Percentiles rank a stretch among this genome's conserved stretches.
These are phyloP conservation scores for Geotria australis DNA, from an alignment of 2,797 vertebrate genomes.

Conservation along the genomic window DNA sequence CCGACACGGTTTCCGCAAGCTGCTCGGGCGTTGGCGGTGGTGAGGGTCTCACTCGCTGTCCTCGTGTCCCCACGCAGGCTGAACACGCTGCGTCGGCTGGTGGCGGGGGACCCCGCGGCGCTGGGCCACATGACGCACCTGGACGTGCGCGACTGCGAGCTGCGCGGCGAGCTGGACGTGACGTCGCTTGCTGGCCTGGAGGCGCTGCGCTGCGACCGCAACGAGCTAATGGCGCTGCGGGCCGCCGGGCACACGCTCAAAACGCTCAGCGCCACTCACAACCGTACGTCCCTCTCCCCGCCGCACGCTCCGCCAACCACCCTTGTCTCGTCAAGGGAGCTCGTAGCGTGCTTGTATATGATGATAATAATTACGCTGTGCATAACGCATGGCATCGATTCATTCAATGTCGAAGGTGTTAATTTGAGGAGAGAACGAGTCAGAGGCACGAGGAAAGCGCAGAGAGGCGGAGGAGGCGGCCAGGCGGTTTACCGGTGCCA, in stretches of 20 bases:
- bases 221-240: constrained; percentile 39
- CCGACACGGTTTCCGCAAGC: too few species aligned
- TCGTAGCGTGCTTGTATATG: too few species aligned
- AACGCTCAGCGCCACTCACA: constrained; percentile 33
- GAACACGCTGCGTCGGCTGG: constrained; percentile 32
- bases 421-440: too few species aligned
- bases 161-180: constrained; percentile 35
- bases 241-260: constrained; percentile 59
- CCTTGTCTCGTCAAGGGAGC: not conserved
- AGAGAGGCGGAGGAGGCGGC: too few species aligned
- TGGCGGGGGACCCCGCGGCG: constrained; percentile 22
- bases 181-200: constrained; percentile 46
- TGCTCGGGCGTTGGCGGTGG: too few species aligned
- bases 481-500: too few species aligned
- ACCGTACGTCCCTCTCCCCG: constrained; percentile 22
- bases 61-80: constrained; percentile 16
- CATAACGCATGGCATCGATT: too few species aligned
- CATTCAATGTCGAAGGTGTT: too few species aligned
- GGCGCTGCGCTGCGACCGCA: constrained; percentile 57
- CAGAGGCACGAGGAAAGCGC: too few species aligned
- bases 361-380: too few species aligned
- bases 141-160: constrained; percentile 57
- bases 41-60: not conserved
- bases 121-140: constrained; percentile 43
- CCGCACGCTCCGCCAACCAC: too few species aligned